phyloP scores from a whole-genome alignment of 2,797 vertebrate species.

The Hippoglossus hippoglossus region DNA sequence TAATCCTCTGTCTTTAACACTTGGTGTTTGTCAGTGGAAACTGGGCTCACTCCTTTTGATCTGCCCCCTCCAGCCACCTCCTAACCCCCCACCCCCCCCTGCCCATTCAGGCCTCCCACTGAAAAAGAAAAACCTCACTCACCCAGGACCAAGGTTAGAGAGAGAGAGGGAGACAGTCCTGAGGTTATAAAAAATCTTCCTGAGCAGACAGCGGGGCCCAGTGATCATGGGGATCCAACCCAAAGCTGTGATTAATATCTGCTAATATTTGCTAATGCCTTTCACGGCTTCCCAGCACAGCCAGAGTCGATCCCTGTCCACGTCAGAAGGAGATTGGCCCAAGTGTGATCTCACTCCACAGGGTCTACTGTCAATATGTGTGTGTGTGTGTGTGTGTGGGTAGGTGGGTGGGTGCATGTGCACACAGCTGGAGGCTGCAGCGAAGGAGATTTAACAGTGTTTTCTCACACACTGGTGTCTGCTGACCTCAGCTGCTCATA shows the following conservation, averaged over 20 bases:
- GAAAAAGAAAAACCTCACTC: conserved; percentile 27
- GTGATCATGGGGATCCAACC: conserved; percentile 24
- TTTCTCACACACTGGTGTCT: conserved; percentile 86
- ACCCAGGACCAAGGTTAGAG: conserved; percentile 19
- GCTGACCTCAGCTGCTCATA: conserved; percentile 84
- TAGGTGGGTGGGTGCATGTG: conserved; percentile 40
- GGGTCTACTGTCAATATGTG: conserved; percentile 28
- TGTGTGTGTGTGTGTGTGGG: conserved; percentile 44
- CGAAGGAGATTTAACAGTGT: conserved; percentile 78
- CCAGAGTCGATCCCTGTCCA: conserved; percentile 26
- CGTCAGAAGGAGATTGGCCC: conserved; percentile 43
- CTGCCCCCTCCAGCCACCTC: conserved; percentile 22
- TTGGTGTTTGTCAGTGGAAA: conserved; percentile 75
- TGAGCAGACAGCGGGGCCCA: conserved; percentile 39
- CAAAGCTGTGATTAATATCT: conserved; percentile 59
- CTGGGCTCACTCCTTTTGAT: conserved; percentile 70
- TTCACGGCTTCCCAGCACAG: conserved; percentile 48
- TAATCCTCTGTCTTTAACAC: conserved; percentile 77
- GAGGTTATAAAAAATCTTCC: conserved; percentile 34
- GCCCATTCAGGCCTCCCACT: conserved; percentile 45
- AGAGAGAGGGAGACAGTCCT: not conserved
- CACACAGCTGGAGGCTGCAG: conserved; percentile 72
- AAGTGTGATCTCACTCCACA: conserved; percentile 63
- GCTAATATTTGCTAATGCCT: conserved; percentile 72
- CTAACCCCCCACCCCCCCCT: conserved; percentile 6